Conservation (phyloP, 23 tunicate species). For the Ciona savignyi region DNA sequence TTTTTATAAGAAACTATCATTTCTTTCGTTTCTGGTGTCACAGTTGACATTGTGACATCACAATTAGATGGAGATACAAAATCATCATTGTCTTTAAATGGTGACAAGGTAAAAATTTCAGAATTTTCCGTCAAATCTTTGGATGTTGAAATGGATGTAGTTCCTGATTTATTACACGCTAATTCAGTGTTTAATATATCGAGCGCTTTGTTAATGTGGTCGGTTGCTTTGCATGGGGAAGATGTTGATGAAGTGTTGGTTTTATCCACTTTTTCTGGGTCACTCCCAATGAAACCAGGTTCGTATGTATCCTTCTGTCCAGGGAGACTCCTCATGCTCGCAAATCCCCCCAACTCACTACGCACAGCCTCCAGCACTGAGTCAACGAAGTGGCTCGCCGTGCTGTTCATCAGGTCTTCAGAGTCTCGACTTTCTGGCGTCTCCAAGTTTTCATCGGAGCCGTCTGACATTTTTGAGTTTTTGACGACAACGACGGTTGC, state of each 20-base stretch:
- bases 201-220: constrained; percentile 28
- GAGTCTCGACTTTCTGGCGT: neutral
- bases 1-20: constrained; percentile 8
- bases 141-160: neutral
- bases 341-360: constrained; percentile 9
- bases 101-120: neutral
- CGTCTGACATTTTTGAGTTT: neutral
- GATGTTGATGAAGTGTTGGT: neutral
- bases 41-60: constrained; percentile 6
- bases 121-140: neutral
- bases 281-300: neutral
- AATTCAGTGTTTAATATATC: constrained; percentile 16
- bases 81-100: neutral
- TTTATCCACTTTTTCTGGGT: neutral
- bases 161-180: neutral
- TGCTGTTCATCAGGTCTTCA: constrained; percentile 2
- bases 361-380: constrained; percentile 28
- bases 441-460: neutral
- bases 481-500: constrained; percentile 14
- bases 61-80: neutral
- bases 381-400: constrained; percentile 27
- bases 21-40: constrained; percentile 16
- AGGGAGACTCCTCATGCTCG: neutral
- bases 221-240: constrained; percentile 41
- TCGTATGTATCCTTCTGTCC: neutral